Percentiles rank a stretch among this genome's conserved stretches.
Evolutionary conservation across 2,797 vertebrate species (phyloP).

Genomic region (Lerista edwardsae): DNA sequence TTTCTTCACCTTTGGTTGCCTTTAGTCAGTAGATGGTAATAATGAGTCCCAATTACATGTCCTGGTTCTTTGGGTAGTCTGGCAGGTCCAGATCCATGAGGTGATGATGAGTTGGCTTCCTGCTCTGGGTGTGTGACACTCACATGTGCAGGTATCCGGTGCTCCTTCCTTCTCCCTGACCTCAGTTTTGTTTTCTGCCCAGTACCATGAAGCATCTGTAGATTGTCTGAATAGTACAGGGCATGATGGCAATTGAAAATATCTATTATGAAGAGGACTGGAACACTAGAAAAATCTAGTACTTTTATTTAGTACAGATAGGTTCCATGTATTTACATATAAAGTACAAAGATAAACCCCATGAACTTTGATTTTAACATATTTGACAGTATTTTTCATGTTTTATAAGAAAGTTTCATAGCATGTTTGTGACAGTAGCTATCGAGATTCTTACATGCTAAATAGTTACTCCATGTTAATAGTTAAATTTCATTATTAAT

Average conservation of each 20-base stretch:
- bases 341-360: neutral
- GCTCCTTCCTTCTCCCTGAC: too few species aligned
- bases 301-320: neutral
- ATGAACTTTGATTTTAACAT: neutral
- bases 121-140: too few species aligned
- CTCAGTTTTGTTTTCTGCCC: neutral
- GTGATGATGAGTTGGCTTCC: too few species aligned
- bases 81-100: too few species aligned
- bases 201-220: neutral
- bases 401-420: neutral
- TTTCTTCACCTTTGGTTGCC: too few species aligned
- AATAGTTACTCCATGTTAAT: neutral
- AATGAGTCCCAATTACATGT: too few species aligned
- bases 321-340: neutral
- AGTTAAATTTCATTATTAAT: neutral
- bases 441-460: neutral
- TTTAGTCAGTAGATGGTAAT: too few species aligned
- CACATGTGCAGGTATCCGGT: too few species aligned
- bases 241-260: neutral
- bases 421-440: neutral
- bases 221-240: neutral
- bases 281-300: neutral
- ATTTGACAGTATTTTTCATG: neutral
- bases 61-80: too few species aligned
- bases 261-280: neutral